Evolutionary conservation across 2,113 vertebrate species (phyloP).

Genomic region (Oryzias javanicus): DNA sequence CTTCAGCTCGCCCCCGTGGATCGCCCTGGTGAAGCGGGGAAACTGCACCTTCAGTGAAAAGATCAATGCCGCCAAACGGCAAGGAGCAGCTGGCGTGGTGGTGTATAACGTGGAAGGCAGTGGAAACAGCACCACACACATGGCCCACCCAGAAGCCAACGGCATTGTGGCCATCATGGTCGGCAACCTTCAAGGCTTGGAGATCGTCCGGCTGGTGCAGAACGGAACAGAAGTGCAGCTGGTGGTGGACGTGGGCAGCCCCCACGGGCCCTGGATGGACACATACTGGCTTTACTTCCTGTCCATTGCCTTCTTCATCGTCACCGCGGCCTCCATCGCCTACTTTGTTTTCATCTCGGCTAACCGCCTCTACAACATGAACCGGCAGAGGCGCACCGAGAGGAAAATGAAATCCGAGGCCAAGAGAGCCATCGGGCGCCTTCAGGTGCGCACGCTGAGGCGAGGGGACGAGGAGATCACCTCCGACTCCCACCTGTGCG

Average conservation of each 20-base stretch:
- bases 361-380: constrained; percentile 59
- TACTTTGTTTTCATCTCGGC: constrained; percentile 73
- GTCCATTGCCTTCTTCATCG: constrained; percentile 74
- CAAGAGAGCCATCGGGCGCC: constrained; percentile 84
- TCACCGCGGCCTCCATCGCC: constrained; percentile 63
- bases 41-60: constrained; percentile 86
- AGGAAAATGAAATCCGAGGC: constrained; percentile 82
- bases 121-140: constrained; percentile 70
- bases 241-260: constrained; percentile 39
- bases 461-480: constrained; percentile 84
- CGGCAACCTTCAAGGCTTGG: constrained; percentile 60
- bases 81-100: constrained; percentile 81
- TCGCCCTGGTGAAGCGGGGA: constrained; percentile 88
- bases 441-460: constrained; percentile 85
- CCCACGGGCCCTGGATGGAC: constrained; percentile 62
- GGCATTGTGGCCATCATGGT: constrained; percentile 67
- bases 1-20: constrained; percentile 67
- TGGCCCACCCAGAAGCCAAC: constrained; percentile 56
- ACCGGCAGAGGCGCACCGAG: constrained; percentile 61
- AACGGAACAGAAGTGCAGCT: constrained; percentile 56
- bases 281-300: constrained; percentile 75
- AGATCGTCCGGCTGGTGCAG: constrained; percentile 47
- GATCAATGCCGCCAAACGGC: constrained; percentile 74
- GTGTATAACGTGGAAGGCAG: constrained; percentile 81
- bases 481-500: constrained; percentile 84